Base-by-base conservation (phyloP, 2,888 invertebrate species). In the Xanthorhoe designata region DNA sequence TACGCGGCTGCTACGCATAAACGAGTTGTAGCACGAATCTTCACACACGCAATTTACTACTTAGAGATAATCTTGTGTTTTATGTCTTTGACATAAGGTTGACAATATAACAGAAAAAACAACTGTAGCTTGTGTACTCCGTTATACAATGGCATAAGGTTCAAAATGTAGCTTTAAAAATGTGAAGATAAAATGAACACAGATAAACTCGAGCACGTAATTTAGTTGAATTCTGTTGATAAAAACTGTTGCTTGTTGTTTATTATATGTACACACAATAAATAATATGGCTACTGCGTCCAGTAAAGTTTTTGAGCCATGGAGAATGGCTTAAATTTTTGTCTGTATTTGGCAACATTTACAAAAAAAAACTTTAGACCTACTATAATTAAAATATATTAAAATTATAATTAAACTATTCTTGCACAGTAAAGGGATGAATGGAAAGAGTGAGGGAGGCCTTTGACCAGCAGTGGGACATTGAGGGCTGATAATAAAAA, bases 1-100 rank as follows among this genome's bases (percentile, higher is more conserved):
- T 71, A 73, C 71, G 65, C 64, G 17, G 45, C 59, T 58, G 58
- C 72, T 72, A 72, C 70, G 68, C 35, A 53, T 57, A 61, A 69
- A 69, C 64, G 66, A 65, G 61, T 65, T 59, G 64, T 64, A 68
- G 62, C 72, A 64, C 56, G 58, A 58, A 64, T 64, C 24, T 47
- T 15, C 38, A 42, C 59, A 53, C 72, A 72, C 72, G 72, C 70
- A 70, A 70, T 63, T 10, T 42, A 10, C 38, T 42, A 42, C 38
- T 42, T 42, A 42, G 13, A 13, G 38, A 42, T 42, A 42, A 42
- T 61, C 50, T 7, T 60, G 42, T 47, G 32, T 15, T 32, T 50
- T 64, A 54, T 53, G 8, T 35, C 49, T 19, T 15, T 49, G 58
- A 9, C 32, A 24, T 47, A 70, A 55, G 55, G 61, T 17, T 62